Conservation (phyloP, 2,888 invertebrate genomes). For the Ischnura elegans region DNA sequence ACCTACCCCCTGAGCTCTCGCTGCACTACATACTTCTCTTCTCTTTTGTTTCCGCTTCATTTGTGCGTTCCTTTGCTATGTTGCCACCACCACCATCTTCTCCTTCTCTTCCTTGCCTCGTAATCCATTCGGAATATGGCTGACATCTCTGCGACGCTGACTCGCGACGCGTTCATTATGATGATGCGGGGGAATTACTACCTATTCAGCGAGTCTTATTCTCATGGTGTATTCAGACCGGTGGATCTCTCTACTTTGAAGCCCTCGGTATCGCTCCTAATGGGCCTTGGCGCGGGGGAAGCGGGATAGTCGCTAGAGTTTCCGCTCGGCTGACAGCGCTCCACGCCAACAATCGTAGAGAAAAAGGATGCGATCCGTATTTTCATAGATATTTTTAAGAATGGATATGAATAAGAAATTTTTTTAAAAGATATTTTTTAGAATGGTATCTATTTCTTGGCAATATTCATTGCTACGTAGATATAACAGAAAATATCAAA, state of each 20-base stretch:
- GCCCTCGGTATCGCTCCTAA: slow-evolving; percentile 7
- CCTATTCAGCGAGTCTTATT: slow-evolving; percentile 4
- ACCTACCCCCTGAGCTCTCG: neutral
- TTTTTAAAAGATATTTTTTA: no score
- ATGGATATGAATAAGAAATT: no score
- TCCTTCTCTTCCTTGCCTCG: neutral
- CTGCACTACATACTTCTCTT: no score
- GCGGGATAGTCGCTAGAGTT: neutral
- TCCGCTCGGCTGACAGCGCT: neutral
- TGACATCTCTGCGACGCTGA: slow-evolving; percentile 6
- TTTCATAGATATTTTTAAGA: no score
- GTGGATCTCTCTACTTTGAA: neutral
- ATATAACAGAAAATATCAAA: no score
- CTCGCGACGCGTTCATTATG: neutral
- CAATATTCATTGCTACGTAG: no score
- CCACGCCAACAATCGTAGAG: neutral
- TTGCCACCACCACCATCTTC: neutral
- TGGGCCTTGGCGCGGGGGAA: neutral
- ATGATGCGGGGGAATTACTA: slow-evolving; percentile 11
- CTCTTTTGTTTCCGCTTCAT: neutral
- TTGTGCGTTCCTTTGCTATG: neutral
- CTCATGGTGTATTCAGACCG: slow-evolving; percentile 11
- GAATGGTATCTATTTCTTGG: no score
- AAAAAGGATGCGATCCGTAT: no score
- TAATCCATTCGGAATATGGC: neutral